Conservation (phyloP, 2,113 vertebrate genomes). For the Eulemur macaco region DNA sequence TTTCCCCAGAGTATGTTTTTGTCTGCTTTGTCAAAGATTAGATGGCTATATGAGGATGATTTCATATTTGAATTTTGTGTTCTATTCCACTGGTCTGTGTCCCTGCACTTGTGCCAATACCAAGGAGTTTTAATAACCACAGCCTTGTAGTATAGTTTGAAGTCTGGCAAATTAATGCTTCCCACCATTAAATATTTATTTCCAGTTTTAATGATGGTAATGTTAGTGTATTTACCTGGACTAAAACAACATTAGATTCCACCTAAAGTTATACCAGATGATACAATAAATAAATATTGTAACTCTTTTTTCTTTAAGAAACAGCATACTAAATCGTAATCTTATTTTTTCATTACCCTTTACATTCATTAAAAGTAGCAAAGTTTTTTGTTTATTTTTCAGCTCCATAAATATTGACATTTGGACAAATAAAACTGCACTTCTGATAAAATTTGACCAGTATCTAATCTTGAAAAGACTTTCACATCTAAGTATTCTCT, state of each 20-base stretch:
- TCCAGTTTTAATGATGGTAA: constrained; percentile 58
- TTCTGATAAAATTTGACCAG: constrained; percentile 28
- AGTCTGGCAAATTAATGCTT: no score
- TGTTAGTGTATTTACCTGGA: background rate
- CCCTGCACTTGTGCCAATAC: no score
- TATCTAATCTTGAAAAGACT: constrained; percentile 34
- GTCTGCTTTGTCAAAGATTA: no score
- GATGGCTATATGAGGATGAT: no score
- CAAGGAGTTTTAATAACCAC: no score
- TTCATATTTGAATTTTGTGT: no score
- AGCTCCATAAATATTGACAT: constrained; percentile 61
- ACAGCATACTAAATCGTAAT: constrained; percentile 78
- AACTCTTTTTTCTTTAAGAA: constrained; percentile 76
- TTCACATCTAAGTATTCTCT: constrained; percentile 61
- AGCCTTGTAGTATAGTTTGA: no score
- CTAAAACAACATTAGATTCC: constrained; percentile 47
- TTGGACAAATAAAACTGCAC: constrained; percentile 42
- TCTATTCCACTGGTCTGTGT: no score
- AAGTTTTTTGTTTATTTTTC: constrained; percentile 73
- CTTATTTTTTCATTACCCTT: constrained; percentile 76
- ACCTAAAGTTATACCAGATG: constrained; percentile 49
- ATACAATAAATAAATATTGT: constrained; percentile 72
- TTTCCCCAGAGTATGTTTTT: no score
- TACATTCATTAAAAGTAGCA: constrained; percentile 72
- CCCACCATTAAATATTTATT: background rate